Conservation (phyloP, 2,888 invertebrate genomes). For the Stegophylla sp. region DNA sequence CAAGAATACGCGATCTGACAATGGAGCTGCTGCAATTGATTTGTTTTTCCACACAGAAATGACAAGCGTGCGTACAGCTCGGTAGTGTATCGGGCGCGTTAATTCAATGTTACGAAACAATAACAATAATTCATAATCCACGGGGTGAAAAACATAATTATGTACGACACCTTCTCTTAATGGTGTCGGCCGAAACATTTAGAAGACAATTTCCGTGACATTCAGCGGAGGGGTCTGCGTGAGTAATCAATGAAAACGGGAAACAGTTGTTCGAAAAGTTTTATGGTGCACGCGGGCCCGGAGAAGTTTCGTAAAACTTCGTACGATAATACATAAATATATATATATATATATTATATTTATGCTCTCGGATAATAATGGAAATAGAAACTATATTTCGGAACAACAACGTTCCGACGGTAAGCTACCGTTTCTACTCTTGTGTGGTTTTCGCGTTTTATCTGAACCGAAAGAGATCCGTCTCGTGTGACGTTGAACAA, state of each 20-base stretch:
- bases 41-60: too few species aligned
- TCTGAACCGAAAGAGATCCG: background rate
- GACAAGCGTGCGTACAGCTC: too few species aligned
- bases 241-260: constrained; percentile 46
- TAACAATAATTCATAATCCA: background rate
- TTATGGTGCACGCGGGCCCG: background rate
- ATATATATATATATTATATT: too few species aligned
- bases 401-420: constrained; percentile 23
- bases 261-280: constrained; percentile 36
- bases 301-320: constrained; percentile 37
- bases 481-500: too few species aligned
- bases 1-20: too few species aligned
- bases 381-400: constrained; percentile 40
- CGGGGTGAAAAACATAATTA: constrained; percentile 12
- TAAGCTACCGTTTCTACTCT: constrained; percentile 16
- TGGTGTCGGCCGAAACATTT: constrained; percentile 12
- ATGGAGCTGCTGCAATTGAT: too few species aligned
- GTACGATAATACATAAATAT: too few species aligned
- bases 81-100: too few species aligned
- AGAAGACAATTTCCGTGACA: constrained; percentile 37
- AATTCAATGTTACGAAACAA: too few species aligned
- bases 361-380: background rate
- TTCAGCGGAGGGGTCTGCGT: constrained; percentile 22
- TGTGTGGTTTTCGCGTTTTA: background rate
- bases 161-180: constrained; percentile 15